Evolutionary conservation across 1,140 invertebrate species (phyloP).

Genomic region (Coptotermes formosanus): DNA sequence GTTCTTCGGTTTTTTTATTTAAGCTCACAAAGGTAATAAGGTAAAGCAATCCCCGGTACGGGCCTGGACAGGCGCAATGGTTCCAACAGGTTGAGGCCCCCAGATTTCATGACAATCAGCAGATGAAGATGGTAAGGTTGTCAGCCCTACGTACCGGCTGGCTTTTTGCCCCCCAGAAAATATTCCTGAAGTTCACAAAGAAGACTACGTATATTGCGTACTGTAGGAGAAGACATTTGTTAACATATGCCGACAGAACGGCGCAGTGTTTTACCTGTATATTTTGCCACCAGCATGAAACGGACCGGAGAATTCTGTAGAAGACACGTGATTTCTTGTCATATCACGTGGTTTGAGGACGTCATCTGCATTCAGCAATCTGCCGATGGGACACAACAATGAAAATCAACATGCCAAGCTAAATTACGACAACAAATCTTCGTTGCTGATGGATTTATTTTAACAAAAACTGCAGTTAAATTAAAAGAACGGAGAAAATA

Average conservation of each 20-base stretch:
- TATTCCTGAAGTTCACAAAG: too few relatives aligned
- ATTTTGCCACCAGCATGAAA: constrained; percentile 41
- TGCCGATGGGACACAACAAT: constrained; percentile 36
- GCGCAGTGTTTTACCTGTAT: neutral
- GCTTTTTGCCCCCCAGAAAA: too few relatives aligned
- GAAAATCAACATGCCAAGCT: neutral
- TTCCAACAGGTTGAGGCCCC: too few relatives aligned
- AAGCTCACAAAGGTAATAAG: too few relatives aligned
- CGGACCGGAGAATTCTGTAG: constrained; percentile 50
- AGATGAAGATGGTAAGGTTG: too few relatives aligned
- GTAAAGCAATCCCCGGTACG: too few relatives aligned
- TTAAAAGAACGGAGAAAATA: neutral
- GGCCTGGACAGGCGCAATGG: too few relatives aligned
- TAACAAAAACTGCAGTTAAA: neutral
- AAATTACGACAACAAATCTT: neutral
- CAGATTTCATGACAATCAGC: too few relatives aligned
- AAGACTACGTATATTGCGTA: too few relatives aligned
- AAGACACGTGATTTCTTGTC: constrained; percentile 51
- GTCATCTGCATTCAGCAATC: constrained; percentile 51
- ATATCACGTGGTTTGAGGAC: constrained; percentile 52
- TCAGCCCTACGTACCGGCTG: too few relatives aligned
- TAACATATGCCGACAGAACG: neutral
- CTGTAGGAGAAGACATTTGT: too few relatives aligned
- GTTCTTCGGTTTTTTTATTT: too few relatives aligned
- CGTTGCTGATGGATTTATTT: neutral